Evolutionary conservation across 2,888 invertebrate genomes (phyloP).

Genomic region (Sericinus montela): DNA sequence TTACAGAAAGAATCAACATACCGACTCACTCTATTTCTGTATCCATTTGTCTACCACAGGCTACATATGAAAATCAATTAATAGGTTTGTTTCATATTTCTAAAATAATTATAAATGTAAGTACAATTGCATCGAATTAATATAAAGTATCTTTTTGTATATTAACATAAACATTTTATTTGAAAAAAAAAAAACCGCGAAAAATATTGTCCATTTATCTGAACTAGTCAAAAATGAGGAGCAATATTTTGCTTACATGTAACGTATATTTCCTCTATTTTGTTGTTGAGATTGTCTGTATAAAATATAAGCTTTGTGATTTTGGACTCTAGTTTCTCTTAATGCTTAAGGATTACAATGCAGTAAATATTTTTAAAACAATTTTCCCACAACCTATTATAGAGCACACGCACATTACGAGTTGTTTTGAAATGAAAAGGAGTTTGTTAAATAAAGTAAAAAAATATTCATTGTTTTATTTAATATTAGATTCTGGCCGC

Average conservation of each 20-base stretch:
- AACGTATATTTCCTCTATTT: neutral
- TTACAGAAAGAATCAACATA: no score
- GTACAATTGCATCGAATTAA: neutral
- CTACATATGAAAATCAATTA: no score
- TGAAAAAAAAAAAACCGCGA: no score
- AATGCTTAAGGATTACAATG: neutral
- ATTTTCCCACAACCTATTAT: conserved; percentile 44
- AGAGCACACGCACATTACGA: conserved; percentile 55
- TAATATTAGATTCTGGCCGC: neutral
- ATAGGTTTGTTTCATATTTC: neutral
- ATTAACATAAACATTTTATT: no score
- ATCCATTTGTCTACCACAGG: no score
- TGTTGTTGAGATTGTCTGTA: neutral
- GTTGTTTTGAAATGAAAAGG: conserved; percentile 41
- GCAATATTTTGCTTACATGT: neutral
- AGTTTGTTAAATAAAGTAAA: conserved; percentile 68
- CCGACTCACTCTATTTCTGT: no score
- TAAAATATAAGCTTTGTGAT: neutral
- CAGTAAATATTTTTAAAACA: conserved; percentile 7
- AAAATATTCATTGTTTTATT: conserved; percentile 47
- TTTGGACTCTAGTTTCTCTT: neutral
- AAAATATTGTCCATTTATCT: neutral
- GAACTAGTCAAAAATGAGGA: neutral
- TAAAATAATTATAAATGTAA: neutral
- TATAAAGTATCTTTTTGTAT: neutral